Percentiles rank a stretch among this genome's conserved stretches.
phyloP scores from a whole-genome alignment of 2,888 invertebrate genomes.

The Desoria tigrina region DNA sequence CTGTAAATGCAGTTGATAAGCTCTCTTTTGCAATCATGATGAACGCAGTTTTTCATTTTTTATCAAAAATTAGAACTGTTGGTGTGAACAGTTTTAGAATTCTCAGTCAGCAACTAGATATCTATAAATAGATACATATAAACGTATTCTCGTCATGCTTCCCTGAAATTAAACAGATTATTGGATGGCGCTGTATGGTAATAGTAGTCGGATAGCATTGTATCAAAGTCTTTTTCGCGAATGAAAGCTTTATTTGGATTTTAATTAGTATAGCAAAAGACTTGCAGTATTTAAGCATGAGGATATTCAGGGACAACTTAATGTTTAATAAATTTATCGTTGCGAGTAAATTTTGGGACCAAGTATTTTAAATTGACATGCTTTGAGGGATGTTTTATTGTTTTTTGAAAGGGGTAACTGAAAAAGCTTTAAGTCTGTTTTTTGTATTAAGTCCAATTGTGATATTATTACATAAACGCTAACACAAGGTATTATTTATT shows the following conservation, averaged over 20 bases:
- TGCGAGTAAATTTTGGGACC: neutral
- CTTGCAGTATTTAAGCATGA: too few relatives aligned
- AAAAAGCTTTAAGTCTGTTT: neutral
- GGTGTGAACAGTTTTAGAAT: neutral
- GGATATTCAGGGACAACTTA: neutral
- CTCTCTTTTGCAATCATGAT: constrained; percentile 50
- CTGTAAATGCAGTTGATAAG: constrained; percentile 31
- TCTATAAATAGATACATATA: neutral
- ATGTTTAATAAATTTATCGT: neutral
- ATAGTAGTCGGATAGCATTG: too few relatives aligned
- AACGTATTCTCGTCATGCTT: neutral
- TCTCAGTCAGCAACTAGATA: constrained; percentile 9
- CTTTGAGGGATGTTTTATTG: neutral
- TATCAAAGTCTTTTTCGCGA: too few relatives aligned
- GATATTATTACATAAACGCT: constrained; percentile 4
- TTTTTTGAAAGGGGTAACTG: neutral
- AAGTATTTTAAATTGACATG: constrained; percentile 9
- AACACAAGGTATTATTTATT: neutral
- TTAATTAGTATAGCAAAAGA: too few relatives aligned
- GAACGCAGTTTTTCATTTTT: constrained; percentile 48
- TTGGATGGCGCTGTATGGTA: too few relatives aligned
- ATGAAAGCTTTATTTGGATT: too few relatives aligned
- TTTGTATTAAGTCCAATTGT: neutral
- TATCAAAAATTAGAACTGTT: constrained; percentile 32
- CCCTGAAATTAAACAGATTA: constrained; percentile 1